These are phyloP conservation scores for Gymnogyps californianus DNA, from an alignment of 2,113 vertebrate genomes.

Conservation along the genomic window DNA sequence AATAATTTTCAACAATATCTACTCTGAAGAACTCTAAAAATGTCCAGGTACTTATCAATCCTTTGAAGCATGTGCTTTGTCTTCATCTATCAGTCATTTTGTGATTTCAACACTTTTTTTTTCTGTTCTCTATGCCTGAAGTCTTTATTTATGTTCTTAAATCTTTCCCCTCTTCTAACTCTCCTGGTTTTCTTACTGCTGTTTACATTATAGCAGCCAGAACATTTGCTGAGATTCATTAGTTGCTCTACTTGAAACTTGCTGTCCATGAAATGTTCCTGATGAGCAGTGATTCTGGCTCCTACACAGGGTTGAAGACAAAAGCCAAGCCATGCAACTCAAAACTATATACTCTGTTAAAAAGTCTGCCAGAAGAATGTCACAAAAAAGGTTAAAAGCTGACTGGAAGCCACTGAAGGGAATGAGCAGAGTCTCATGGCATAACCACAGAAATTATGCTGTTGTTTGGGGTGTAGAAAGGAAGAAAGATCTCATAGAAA, in stretches of 20 bases:
- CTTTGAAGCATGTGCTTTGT: neutral
- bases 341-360: neutral
- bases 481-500: neutral
- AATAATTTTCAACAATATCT: neutral
- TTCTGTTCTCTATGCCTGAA: neutral
- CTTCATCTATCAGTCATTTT: neutral
- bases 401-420: neutral
- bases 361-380: neutral
- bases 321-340: neutral
- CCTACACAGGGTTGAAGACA: neutral
- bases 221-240: conserved; percentile 6
- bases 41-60: neutral
- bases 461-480: neutral
- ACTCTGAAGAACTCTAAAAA: neutral
- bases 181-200: neutral
- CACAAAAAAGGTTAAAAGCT: neutral
- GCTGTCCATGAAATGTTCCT: neutral
- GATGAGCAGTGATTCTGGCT: conserved; percentile 9
- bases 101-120: neutral
- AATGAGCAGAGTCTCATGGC: neutral
- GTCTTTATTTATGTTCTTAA: neutral
- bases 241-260: conserved; percentile 3
- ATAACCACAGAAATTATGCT: neutral
- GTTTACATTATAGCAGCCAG: conserved; percentile 48
- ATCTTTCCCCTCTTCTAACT: neutral